Percentiles rank a stretch among this genome's conserved stretches.
Conservation (phyloP, 2,113 vertebrate species). For the Solea senegalensis region DNA sequence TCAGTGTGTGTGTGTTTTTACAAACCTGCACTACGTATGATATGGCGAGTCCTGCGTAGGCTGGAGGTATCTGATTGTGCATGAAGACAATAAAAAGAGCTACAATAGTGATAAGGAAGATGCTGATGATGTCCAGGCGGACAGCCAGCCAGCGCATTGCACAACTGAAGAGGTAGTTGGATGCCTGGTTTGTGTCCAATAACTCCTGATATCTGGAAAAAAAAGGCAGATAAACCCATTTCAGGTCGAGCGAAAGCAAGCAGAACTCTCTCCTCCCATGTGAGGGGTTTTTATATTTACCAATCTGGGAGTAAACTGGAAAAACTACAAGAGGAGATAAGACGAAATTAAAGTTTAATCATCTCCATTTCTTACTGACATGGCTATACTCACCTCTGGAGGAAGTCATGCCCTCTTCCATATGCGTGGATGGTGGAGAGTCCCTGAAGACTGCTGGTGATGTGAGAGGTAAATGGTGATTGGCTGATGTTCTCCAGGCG, state of each 20-base stretch:
- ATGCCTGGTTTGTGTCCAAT: constrained; percentile 84
- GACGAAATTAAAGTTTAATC: constrained; percentile 45
- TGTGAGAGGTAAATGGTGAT: constrained; percentile 86
- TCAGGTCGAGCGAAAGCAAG: constrained; percentile 12
- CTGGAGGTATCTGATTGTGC: constrained; percentile 83
- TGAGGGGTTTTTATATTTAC: constrained; percentile 25
- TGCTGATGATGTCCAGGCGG: constrained; percentile 85
- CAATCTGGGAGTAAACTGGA: constrained; percentile 21
- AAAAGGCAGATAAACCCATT: constrained; percentile 32
- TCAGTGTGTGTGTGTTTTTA: constrained; percentile 8
- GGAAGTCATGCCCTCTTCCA: constrained; percentile 77
- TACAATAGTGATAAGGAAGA: constrained; percentile 79
- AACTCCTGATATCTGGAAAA: constrained; percentile 81
- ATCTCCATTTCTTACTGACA: constrained; percentile 15
- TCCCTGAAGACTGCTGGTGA: constrained; percentile 86
- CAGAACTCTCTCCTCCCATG: background rate
- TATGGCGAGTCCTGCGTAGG: constrained; percentile 85
- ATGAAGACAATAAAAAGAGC: constrained; percentile 84
- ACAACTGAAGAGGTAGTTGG: constrained; percentile 85
- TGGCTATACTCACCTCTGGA: constrained; percentile 70
- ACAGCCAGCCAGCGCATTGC: constrained; percentile 85
- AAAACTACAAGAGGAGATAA: constrained; percentile 27
- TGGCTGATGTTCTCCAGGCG: constrained; percentile 86
- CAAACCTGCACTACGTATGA: constrained; percentile 84
- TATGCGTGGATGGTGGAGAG: constrained; percentile 85